Evolutionary conservation across 2,797 vertebrate species (phyloP).

Genomic region (Coilia nasus): DNA sequence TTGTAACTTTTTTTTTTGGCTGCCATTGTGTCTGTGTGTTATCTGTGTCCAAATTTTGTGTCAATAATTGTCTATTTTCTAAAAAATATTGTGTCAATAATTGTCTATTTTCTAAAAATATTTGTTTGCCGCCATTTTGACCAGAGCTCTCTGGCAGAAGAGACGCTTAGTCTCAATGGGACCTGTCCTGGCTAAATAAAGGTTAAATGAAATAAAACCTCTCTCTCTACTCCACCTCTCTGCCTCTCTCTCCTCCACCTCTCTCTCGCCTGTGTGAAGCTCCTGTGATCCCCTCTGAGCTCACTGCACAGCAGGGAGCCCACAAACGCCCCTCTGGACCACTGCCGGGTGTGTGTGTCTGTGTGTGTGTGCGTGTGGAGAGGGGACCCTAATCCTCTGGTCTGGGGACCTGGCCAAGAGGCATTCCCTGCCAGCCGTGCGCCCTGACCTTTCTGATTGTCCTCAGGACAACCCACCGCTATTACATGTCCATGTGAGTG

Average conservation of each 20-base stretch:
- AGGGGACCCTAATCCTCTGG: neutral
- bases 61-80: too few species aligned
- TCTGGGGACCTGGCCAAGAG: neutral
- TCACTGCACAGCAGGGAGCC: neutral
- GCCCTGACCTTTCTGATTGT: neutral
- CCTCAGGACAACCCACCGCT: neutral
- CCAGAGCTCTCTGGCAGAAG: too few species aligned
- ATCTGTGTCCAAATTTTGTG: too few species aligned
- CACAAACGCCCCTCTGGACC: neutral
- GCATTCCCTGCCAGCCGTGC: neutral
- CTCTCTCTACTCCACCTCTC: neutral
- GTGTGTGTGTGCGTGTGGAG: neutral
- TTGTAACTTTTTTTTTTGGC: too few species aligned
- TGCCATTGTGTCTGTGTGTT: too few species aligned
- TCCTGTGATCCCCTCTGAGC: neutral
- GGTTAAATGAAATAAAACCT: too few species aligned
- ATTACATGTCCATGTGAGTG: neutral
- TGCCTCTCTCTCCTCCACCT: neutral
- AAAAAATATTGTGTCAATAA: too few species aligned
- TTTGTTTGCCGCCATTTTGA: too few species aligned
- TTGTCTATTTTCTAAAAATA: too few species aligned
- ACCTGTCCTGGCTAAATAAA: too few species aligned
- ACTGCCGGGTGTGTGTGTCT: neutral
- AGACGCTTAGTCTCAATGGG: too few species aligned
- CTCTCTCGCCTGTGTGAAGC: neutral